Evolutionary conservation across 2,113 vertebrate genomes (phyloP).

Genomic region (Monopterus albus): DNA sequence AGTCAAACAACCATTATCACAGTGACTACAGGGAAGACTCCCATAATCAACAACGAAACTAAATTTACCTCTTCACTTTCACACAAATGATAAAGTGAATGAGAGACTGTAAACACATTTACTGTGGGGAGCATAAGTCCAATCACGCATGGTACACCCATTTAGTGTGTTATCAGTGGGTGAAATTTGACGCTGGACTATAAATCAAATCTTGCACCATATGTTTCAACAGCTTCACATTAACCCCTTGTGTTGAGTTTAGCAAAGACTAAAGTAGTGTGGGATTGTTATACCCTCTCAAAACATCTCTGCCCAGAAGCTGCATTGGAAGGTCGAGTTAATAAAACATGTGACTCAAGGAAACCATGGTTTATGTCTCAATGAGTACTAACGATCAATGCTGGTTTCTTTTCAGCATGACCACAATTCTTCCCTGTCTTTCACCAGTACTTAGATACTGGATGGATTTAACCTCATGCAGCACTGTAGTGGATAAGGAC

Average conservation of each 20-base stretch:
- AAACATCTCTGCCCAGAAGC: not conserved
- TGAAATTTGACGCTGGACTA: not conserved
- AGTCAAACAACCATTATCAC: too few relatives aligned
- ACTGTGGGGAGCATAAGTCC: not conserved
- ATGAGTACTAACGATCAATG: not conserved
- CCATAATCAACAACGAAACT: not conserved
- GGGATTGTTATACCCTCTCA: not conserved
- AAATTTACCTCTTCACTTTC: too few relatives aligned
- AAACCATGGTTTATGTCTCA: not conserved
- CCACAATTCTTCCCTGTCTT: not conserved
- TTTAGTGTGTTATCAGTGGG: not conserved
- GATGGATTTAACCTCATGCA: too few relatives aligned
- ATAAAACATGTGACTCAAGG: not conserved
- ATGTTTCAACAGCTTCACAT: not conserved
- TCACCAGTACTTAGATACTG: not conserved
- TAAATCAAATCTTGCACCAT: not conserved
- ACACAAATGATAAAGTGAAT: not conserved
- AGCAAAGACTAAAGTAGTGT: not conserved
- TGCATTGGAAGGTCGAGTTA: not conserved
- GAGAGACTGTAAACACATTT: not conserved
- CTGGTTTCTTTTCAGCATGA: not conserved
- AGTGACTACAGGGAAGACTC: not conserved
- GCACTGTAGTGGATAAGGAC: not conserved
- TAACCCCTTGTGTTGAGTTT: not conserved
- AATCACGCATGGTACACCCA: not conserved